Evolutionary conservation across 2,797 vertebrate species (phyloP).

Genomic region (Avahi laniger): DNA sequence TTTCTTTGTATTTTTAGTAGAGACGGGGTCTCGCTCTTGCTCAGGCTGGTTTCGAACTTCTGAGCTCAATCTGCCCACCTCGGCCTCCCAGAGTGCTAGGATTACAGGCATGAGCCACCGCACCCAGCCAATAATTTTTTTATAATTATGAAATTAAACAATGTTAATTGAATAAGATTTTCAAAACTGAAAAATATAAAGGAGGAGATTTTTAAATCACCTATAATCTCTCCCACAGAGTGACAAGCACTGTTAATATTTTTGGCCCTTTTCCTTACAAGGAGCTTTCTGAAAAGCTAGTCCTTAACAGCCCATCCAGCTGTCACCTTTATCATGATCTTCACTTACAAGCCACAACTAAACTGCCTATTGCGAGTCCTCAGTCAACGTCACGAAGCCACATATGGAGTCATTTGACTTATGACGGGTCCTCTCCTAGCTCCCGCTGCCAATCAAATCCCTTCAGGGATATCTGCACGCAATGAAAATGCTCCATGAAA

Average conservation of each 20-base stretch:
- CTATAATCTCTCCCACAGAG: not conserved
- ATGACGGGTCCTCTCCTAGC: not conserved
- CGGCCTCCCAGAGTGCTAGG: no score
- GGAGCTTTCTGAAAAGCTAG: not conserved
- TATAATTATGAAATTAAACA: conserved; percentile 29
- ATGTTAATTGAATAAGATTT: not conserved
- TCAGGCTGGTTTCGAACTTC: no score
- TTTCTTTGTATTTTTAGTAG: no score
- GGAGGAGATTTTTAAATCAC: not conserved
- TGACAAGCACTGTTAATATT: not conserved
- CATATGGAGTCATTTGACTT: not conserved
- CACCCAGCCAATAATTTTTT: not conserved
- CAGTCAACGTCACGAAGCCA: not conserved
- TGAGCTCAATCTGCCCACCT: no score
- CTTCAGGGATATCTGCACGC: not conserved
- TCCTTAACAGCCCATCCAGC: not conserved
- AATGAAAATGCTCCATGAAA: not conserved
- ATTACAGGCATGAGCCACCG: no score
- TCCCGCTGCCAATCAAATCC: conserved; percentile 24
- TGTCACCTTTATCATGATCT: not conserved
- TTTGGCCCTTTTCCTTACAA: conserved; percentile 32
- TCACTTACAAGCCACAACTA: not conserved
- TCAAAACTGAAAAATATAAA: not conserved
- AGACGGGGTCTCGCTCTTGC: no score
- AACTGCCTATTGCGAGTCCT: not conserved